Evolutionary conservation across 1,140 invertebrate species (phyloP).

Genomic region (Mercenaria mercenaria): DNA sequence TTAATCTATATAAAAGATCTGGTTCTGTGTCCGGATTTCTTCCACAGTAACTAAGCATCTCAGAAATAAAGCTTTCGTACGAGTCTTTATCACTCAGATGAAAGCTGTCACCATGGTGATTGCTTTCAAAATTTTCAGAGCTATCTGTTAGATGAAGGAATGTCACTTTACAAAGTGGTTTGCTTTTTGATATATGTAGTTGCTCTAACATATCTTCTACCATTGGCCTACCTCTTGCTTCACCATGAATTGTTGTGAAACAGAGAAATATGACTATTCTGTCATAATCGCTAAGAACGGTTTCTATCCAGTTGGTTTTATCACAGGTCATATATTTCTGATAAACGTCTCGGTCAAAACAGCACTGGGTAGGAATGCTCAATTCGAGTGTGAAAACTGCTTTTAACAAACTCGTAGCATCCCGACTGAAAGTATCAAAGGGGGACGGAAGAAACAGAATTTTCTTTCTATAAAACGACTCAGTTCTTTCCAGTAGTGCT

Average conservation of each 20-base stretch:
- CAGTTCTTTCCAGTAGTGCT: not conserved
- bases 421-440: slow-evolving; percentile 13
- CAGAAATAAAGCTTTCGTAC: not conserved
- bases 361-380: slow-evolving; percentile 20
- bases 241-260: not conserved
- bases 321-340: not conserved
- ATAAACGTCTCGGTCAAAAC: slow-evolving; percentile 17
- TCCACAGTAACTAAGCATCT: not conserved
- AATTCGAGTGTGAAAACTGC: slow-evolving; percentile 9
- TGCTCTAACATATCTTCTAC: slow-evolving; percentile 9
- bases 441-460: slow-evolving; percentile 1
- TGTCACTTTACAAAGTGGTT: slow-evolving; percentile 15
- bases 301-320: slow-evolving; percentile 2
- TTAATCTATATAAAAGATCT: not conserved
- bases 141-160: slow-evolving; percentile 28
- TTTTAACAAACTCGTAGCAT: not conserved
- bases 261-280: slow-evolving; percentile 28
- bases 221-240: not conserved
- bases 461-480: not conserved
- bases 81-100: not conserved
- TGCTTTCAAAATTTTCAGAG: not conserved
- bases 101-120: slow-evolving; percentile 13
- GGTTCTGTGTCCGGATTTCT: not conserved
- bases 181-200: slow-evolving; percentile 1
- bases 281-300: not conserved